These are phyloP conservation scores for Pangasianodon gigas DNA, from an alignment of 2,113 vertebrate species.

Conservation along the genomic window DNA sequence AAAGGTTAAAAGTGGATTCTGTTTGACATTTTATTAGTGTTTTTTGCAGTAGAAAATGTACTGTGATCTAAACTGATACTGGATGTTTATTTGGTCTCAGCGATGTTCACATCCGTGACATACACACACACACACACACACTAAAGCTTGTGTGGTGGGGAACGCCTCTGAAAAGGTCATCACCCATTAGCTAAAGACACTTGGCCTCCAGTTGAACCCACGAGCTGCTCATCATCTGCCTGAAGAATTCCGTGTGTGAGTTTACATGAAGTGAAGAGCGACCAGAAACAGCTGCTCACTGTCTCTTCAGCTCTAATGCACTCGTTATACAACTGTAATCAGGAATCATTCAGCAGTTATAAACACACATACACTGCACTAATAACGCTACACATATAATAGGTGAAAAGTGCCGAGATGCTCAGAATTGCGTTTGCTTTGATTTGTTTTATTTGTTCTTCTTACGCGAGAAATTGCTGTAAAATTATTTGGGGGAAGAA, in stretches of 20 bases:
- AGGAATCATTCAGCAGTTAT: background rate
- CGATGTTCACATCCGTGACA: background rate
- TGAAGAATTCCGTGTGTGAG: constrained; percentile 64
- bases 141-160: constrained; percentile 1
- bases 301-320: background rate
- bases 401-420: background rate
- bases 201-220: constrained; percentile 72
- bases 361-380: constrained; percentile 17
- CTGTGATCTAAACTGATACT: background rate
- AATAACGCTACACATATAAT: background rate
- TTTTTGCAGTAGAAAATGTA: background rate
- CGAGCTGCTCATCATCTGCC: constrained; percentile 59
- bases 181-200: constrained; percentile 69
- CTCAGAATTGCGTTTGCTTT: background rate
- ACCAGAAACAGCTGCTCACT: constrained; percentile 18
- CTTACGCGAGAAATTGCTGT: background rate
- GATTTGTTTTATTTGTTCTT: background rate
- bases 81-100: background rate
- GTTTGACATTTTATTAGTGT: background rate
- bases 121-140: constrained; percentile 1
- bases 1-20: background rate
- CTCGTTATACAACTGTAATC: background rate
- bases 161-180: constrained; percentile 65
- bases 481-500: background rate
- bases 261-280: constrained; percentile 22